A percentile compares a stretch with the other conserved stretches of the same genome.
Evolutionary conservation across 1,140 invertebrate species (phyloP).

Genomic region (Zaprionus ornatus): DNA sequence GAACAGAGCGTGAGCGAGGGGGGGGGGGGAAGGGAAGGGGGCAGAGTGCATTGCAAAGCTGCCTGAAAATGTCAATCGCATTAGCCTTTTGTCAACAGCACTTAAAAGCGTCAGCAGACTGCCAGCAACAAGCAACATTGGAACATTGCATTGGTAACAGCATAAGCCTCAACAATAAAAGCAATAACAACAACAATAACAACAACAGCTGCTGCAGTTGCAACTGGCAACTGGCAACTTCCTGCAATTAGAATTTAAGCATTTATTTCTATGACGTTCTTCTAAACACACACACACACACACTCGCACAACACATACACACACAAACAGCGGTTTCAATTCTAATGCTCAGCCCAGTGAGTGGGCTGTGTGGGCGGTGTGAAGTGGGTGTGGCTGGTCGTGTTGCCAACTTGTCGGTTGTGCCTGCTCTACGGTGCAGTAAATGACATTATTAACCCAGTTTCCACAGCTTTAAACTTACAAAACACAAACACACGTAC

Average conservation of each 20-base stretch:
- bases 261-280: conserved; percentile 43
- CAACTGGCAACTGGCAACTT: conserved; percentile 42
- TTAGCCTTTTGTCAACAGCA: conserved; percentile 51
- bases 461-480: conserved; percentile 62
- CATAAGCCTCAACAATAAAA: conserved; percentile 24
- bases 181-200: conserved; percentile 4
- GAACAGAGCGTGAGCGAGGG: neutral
- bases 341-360: conserved; percentile 37
- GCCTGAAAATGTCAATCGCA: conserved; percentile 50
- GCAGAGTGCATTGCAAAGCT: neutral
- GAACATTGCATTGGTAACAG: conserved; percentile 22
- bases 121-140: conserved; percentile 19
- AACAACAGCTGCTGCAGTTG: conserved; percentile 1
- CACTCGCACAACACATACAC: neutral
- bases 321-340: conserved; percentile 37
- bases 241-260: conserved; percentile 52
- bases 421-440: conserved; percentile 61
- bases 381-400: conserved; percentile 14
- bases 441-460: conserved; percentile 81
- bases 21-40: too few species aligned
- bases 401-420: conserved; percentile 49
- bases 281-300: conserved; percentile 21
- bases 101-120: conserved; percentile 18
- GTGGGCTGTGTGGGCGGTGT: neutral
- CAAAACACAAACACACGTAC: conserved; percentile 17